Conservation (phyloP, 2,113 vertebrate genomes). For the Gallinago jamesoni region DNA sequence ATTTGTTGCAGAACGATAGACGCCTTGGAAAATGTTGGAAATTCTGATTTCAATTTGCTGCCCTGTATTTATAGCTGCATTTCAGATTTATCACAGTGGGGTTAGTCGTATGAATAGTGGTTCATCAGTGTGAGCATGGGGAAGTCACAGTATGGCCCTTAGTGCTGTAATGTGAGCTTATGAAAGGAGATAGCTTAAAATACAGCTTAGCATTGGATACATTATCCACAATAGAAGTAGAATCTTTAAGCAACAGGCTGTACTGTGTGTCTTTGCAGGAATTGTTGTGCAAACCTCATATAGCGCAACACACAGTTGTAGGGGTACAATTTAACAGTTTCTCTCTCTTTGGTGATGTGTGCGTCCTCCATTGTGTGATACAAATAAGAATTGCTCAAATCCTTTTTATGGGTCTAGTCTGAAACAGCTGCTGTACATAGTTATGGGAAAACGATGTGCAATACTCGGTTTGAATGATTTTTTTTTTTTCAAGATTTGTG, state of each 20-base stretch:
- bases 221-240: conserved; percentile 28
- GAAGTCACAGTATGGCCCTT: not conserved
- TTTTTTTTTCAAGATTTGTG: not conserved
- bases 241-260: not conserved
- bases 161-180: not conserved
- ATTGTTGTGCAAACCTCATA: not conserved
- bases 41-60: not conserved
- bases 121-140: not conserved
- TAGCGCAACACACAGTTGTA: not conserved
- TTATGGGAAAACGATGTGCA: not conserved
- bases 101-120: not conserved
- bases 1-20: not conserved
- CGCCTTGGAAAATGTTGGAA: not conserved
- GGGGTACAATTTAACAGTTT: not conserved
- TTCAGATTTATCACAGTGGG: not conserved
- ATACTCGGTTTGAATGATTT: not conserved
- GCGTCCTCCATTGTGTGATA: not conserved
- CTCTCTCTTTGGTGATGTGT: not conserved
- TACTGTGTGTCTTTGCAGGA: not conserved
- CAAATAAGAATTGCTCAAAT: not conserved
- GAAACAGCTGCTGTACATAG: not conserved
- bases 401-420: not conserved
- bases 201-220: not conserved
- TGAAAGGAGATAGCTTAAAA: not conserved
- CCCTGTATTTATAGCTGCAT: not conserved